A percentile compares a stretch with the other conserved stretches of the same genome.
Evolutionary conservation across 2,113 vertebrate species (phyloP).

Genomic region (Callocephalon fimbriatum): DNA sequence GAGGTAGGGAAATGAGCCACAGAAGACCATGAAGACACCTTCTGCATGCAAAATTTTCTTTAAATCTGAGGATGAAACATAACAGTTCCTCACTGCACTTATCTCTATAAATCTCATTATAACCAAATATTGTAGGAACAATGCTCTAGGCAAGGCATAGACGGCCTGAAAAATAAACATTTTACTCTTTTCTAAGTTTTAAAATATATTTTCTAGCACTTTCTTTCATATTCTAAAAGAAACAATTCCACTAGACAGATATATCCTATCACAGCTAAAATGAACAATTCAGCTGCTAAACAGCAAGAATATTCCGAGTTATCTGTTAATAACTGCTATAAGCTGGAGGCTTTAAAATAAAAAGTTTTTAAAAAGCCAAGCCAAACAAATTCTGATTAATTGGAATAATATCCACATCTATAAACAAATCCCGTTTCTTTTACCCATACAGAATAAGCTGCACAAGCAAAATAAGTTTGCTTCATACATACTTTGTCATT

Average conservation of each 20-base stretch:
- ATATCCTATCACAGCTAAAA: not conserved
- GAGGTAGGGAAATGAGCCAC: not conserved
- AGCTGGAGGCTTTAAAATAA: not conserved
- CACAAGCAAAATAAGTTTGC: not conserved
- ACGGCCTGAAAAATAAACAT: not conserved
- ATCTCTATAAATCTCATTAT: not conserved
- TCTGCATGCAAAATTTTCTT: not conserved
- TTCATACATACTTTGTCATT: not conserved
- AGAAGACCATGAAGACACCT: not conserved
- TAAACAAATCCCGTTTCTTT: not conserved
- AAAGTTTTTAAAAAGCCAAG: not conserved
- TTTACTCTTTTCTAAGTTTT: not conserved
- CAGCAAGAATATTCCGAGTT: not conserved
- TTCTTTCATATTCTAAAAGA: not conserved
- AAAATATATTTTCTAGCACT: not conserved
- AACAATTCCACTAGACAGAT: not conserved
- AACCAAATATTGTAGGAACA: not conserved
- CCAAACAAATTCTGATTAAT: not conserved
- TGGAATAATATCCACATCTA: not conserved
- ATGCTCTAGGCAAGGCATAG: constrained; percentile 2
- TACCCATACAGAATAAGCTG: not conserved
- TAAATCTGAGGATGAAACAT: not conserved
- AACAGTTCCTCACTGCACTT: not conserved
- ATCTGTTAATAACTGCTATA: not conserved
- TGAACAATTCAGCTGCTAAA: not conserved